A percentile compares a stretch with the other conserved stretches of the same genome.
Evolutionary conservation across 2,797 vertebrate genomes (phyloP).

Genomic region (Falco rusticolus): DNA sequence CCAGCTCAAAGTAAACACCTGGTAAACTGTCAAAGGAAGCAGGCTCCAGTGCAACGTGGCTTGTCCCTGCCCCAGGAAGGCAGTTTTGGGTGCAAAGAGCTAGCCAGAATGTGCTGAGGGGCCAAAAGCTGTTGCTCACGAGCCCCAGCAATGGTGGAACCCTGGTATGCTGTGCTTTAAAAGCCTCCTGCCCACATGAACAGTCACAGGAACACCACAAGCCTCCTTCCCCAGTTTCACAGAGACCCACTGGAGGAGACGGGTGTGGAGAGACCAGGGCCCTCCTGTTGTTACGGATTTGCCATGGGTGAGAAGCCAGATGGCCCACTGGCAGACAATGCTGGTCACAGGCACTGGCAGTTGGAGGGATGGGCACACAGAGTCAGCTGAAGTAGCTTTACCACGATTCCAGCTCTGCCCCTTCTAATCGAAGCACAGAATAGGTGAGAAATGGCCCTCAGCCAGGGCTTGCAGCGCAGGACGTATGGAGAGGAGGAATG

Average conservation of each 20-base stretch:
- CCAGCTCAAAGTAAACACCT: not conserved
- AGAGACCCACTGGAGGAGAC: accelerated
- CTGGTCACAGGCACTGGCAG: accelerated
- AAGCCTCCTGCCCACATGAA: not conserved
- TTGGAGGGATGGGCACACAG: accelerated
- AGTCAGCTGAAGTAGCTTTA: not conserved
- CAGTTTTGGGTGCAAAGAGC: not conserved
- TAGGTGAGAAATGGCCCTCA: not conserved
- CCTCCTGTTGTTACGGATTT: not conserved
- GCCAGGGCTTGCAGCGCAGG: not conserved
- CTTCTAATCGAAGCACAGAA: not conserved
- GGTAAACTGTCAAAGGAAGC: not conserved
- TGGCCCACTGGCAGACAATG: not conserved
- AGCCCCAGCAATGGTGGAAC: not conserved
- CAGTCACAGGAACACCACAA: not conserved
- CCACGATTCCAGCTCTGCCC: not conserved
- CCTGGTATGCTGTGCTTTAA: not conserved
- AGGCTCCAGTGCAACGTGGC: not conserved
- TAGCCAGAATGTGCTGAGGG: not conserved
- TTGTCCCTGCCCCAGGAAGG: accelerated
- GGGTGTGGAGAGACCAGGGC: not conserved
- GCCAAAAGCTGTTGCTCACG: not conserved
- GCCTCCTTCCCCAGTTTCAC: not conserved
- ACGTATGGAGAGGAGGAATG: accelerated
- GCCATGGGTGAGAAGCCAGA: not conserved